Percentiles rank a stretch among this genome's conserved stretches.
Conservation (phyloP, 2,888 invertebrate genomes). For the Odontothrips loti region DNA sequence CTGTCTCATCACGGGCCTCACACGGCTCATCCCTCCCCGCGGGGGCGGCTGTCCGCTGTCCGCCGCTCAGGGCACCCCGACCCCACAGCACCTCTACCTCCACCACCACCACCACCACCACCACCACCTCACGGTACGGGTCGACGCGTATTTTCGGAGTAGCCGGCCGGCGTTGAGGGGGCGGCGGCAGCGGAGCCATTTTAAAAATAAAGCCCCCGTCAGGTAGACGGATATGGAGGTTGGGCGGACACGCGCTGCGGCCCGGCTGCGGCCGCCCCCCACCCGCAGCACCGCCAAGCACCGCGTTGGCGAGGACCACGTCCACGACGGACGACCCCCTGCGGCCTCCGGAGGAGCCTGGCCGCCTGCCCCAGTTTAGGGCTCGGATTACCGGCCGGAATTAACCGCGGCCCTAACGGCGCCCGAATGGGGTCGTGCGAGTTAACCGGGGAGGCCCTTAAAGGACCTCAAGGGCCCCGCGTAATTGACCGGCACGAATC, state of each 20-base stretch:
- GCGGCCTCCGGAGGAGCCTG: background rate
- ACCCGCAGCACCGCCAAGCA: background rate
- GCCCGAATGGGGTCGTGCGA: background rate
- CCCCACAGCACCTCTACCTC: no score
- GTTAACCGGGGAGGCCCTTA: background rate
- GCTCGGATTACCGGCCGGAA: constrained; percentile 9
- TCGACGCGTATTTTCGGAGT: background rate
- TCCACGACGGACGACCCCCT: background rate
- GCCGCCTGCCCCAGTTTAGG: background rate
- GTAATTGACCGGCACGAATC: background rate
- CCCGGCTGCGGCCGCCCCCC: background rate
- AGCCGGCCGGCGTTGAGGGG: background rate
- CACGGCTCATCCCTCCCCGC: no score
- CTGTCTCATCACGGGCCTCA: no score
- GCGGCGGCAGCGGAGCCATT: background rate
- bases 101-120: background rate
- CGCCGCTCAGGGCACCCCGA: no score
- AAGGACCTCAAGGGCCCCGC: background rate
- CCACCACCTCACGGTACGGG: background rate
- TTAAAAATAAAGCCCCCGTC: background rate
- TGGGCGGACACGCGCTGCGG: background rate
- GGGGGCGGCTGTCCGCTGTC: no score
- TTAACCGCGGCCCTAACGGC: background rate
- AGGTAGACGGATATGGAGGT: background rate
- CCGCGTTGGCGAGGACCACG: no score